Conservation (phyloP, 2,888 invertebrate genomes). For the Hyppa rectilinea region DNA sequence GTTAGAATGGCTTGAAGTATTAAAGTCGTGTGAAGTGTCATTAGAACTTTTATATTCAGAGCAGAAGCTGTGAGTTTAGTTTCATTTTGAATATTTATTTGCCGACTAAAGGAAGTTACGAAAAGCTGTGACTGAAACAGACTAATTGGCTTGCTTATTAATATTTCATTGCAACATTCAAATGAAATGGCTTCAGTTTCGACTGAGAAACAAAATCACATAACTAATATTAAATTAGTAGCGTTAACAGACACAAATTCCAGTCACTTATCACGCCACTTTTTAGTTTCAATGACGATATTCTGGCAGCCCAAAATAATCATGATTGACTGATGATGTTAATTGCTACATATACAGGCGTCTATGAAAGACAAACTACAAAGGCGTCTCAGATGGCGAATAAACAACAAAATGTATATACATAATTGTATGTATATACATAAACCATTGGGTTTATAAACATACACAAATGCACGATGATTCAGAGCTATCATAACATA, state of each 20-base stretch:
- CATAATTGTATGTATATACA: background rate
- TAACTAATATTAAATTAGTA: background rate
- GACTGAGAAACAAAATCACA: background rate
- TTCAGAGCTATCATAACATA: slow-evolving; percentile 24
- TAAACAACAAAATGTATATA: slow-evolving; percentile 8
- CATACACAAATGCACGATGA: slow-evolving; percentile 31
- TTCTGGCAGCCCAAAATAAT: slow-evolving; percentile 1
- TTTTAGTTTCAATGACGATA: background rate
- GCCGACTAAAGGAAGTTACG: background rate
- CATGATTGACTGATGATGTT: slow-evolving; percentile 8
- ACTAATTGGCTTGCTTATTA: background rate
- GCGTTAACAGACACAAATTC: background rate
- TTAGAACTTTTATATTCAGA: slow-evolving; percentile 10
- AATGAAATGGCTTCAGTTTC: background rate
- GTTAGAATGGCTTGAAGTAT: slow-evolving; percentile 13
- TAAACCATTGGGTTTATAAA: slow-evolving; percentile 32
- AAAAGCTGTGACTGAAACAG: background rate
- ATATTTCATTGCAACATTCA: slow-evolving; percentile 1
- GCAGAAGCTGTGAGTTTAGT: background rate
- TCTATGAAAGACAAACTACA: slow-evolving; percentile 27
- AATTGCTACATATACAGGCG: slow-evolving; percentile 7
- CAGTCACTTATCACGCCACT: background rate
- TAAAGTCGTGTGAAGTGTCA: slow-evolving; percentile 8
- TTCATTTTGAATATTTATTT: background rate
- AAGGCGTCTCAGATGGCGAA: slow-evolving; percentile 51